phyloP scores from a whole-genome alignment of 2,888 invertebrate species.

The Agrotis clavis region DNA sequence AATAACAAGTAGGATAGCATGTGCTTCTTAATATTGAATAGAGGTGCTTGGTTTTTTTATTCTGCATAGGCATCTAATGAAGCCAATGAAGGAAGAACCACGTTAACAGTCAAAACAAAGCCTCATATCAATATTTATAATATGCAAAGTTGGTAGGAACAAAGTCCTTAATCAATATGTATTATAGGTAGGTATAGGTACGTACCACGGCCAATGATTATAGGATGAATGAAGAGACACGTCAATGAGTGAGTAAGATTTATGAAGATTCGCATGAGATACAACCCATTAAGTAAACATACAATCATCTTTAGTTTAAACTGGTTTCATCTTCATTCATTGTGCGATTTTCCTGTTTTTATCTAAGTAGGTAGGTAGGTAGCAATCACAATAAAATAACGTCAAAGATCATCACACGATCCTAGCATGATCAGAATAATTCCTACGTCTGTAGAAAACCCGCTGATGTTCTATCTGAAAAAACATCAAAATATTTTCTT shows the following conservation, averaged over 20 bases:
- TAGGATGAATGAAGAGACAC: constrained; percentile 16
- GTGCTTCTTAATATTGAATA: no score
- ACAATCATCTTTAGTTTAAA: constrained; percentile 11
- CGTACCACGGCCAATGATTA: not conserved
- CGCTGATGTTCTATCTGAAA: constrained; percentile 9
- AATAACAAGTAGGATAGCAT: no score
- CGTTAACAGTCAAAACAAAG: not conserved
- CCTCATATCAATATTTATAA: not conserved
- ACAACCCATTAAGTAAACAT: constrained; percentile 1
- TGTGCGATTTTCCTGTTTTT: constrained; percentile 39
- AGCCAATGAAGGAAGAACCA: not conserved
- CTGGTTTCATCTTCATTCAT: constrained; percentile 17
- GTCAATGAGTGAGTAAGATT: constrained; percentile 21
- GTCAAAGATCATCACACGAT: constrained; percentile 23
- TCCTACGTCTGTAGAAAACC: constrained; percentile 13
- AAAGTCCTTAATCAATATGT: constrained; percentile 19
- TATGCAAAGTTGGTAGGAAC: not conserved
- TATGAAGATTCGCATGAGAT: constrained; percentile 2
- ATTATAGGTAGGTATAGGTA: not conserved
- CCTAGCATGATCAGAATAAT: constrained; percentile 5
- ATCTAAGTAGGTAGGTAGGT: not conserved
- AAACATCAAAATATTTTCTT: constrained; percentile 4
- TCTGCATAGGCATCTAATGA: no score
- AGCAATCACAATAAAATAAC: constrained; percentile 32
- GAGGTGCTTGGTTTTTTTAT: no score